These are phyloP conservation scores for Dinoponera quadriceps DNA, from an alignment of 1,140 invertebrate genomes.

Conservation along the genomic window DNA sequence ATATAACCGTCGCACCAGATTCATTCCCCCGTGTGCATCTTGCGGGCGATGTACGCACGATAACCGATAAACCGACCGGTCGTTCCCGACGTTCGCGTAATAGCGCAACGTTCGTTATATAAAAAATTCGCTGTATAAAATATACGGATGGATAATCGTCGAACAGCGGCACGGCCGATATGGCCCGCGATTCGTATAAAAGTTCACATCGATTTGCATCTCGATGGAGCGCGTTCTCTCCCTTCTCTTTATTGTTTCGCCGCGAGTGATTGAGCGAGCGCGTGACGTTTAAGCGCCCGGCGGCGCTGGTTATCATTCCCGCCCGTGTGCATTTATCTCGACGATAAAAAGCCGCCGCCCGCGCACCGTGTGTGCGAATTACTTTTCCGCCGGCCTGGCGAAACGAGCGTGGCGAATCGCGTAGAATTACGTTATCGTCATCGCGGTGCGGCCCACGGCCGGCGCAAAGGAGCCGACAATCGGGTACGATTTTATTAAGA, in stretches of 20 bases:
- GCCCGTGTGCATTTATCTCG: slow-evolving; percentile 14
- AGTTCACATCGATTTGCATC: slow-evolving; percentile 44
- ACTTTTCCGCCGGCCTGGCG: neutral
- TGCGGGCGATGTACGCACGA: neutral
- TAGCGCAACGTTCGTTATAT: neutral
- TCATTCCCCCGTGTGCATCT: neutral
- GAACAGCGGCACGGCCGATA: slow-evolving; percentile 14
- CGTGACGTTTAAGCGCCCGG: slow-evolving; percentile 25
- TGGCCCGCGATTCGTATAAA: slow-evolving; percentile 42
- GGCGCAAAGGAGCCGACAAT: slow-evolving; percentile 5
- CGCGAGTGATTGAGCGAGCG: slow-evolving; percentile 35
- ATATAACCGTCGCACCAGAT: neutral
- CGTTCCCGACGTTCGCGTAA: neutral
- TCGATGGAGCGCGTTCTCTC: slow-evolving; percentile 10
- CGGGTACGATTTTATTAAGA: neutral
- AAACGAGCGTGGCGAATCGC: neutral
- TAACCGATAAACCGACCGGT: slow-evolving; percentile 9
- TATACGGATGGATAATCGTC: slow-evolving; percentile 28
- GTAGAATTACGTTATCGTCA: slow-evolving; percentile 8
- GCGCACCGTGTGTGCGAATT: slow-evolving; percentile 16
- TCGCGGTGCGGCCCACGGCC: neutral
- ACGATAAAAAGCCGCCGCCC: slow-evolving; percentile 35
- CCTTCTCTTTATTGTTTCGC: slow-evolving; percentile 48
- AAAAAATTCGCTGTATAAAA: slow-evolving; percentile 1
- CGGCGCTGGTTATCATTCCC: slow-evolving; percentile 31